Evolutionary conservation across 2,797 vertebrate species (phyloP), one percentile per base, ranked within the genome.

Genomic region (Tapirus indicus): DNA sequence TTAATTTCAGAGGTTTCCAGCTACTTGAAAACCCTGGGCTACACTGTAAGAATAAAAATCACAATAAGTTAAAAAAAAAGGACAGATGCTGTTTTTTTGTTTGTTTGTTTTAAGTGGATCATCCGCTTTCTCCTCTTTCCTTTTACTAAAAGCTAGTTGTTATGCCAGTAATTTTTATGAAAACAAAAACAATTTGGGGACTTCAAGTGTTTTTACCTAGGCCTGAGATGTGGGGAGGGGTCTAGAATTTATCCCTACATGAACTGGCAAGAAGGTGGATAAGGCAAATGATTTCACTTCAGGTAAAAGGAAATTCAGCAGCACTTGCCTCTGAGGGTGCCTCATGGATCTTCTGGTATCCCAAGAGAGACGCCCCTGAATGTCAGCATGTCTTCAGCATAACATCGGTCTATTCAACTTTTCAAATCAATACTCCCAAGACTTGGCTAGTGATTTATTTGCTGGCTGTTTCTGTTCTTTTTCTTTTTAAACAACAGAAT

Each of bases 401-500:
- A 87, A 69, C 32, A 38, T 29, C 89, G 52, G 29, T 69, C 23
- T 97, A 1, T 54, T 88, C 79, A 74, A 0, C 25, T 89, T 20
- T 91, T 97, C 78, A 47, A 85, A 80, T 71, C 47, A 54, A 12
- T 88, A 44, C 32, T 44, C 71, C 29, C 7, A 77, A 32, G 38
- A 56, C 25, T 62, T 69, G 44, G 44, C 52, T 94, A 58, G 89
- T 49, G 44, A 41, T 4, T 32, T 66, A 71, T 88, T 85, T 90
- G 23, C 77, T 95, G n/a, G 17, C 17, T 90, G 38, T 75, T 74
- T 93, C 62, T 85, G 47, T 56, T 58, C 2, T 71, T 84, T 66
- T 95, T 85, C 47, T 93, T 94, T 89, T 75, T 44, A 95, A 93
- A 64, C 32, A 95, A 29, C 66, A 92, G n/a, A 92, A 86, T 94